These are phyloP conservation scores for Ophraella communa DNA, from an alignment of 2,888 invertebrate genomes.

Conservation along the genomic window DNA sequence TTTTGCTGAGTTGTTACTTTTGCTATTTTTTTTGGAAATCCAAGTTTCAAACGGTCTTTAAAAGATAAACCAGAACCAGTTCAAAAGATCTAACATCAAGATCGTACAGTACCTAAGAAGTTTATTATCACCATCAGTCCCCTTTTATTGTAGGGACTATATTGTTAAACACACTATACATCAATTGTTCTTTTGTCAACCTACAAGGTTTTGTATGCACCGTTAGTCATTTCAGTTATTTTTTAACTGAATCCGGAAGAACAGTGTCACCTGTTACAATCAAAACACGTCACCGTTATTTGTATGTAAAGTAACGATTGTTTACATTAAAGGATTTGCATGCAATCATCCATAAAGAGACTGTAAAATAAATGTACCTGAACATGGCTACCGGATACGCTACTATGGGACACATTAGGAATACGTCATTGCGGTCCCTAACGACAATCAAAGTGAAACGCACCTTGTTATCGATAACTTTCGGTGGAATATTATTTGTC, in stretches of 20 bases:
- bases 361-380: no score
- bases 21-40: no score
- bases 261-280: background rate
- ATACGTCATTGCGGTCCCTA: slow-evolving; percentile 55
- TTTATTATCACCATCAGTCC: no score
- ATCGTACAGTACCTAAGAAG: no score
- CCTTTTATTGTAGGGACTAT: no score
- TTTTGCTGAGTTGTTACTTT: no score
- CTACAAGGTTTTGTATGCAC: no score
- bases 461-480: slow-evolving; percentile 61
- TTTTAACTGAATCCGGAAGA: background rate
- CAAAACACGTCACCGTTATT: background rate
- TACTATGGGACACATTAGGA: slow-evolving; percentile 61
- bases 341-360: background rate
- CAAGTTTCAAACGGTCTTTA: no score
- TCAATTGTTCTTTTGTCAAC: no score
- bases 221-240: background rate
- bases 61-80: no score
- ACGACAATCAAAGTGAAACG: slow-evolving; percentile 63
- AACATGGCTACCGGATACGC: slow-evolving; percentile 59
- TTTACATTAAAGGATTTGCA: background rate
- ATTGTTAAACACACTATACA: no score
- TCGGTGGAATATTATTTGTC: slow-evolving; percentile 71
- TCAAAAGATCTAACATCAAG: no score
- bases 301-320: background rate